Base-by-base conservation (phyloP, 2,888 invertebrate genomes). In the Theodoxus fluviatilis region DNA sequence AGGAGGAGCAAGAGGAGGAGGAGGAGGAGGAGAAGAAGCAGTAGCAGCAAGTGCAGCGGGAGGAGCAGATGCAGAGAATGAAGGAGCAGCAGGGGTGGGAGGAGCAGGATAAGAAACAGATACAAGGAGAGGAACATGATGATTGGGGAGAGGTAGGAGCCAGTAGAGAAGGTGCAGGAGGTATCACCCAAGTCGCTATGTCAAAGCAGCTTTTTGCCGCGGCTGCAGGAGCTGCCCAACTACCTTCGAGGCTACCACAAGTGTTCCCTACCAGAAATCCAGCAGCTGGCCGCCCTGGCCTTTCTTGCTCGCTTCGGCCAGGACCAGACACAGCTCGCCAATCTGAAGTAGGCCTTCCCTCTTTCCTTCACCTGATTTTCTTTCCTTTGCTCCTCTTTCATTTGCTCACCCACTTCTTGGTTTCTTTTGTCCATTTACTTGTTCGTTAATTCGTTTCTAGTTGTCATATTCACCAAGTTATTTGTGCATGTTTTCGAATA, bases 201-300 rank as follows among this genome's bases (percentile, higher is more conserved):
- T n/a, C 3, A 25, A n/a, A 6, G 12, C 3, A 3, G 12, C 25
- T 52, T n/a, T 43, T 4, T 40, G 12, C 18, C 15, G n/a, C n/a
- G 59, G 22, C 69, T 74, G 31, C 73, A 83, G 82, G 83, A 83
- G 72, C 65, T 82, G 57, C 80, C 81, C n/a, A 83, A 83, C 69
- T 83, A 78, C 66, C 73, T 82, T 0, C 79, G 81, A 3, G 82
- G 81, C 1, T 83, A 81, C 68, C 83, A 82, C 70, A 76, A 78
- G 49, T 77, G 78, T 68, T 69, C 77, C 1, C 70, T 73, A 0
- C 71, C 73, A 6, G 75, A 78, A 7, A 75, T 78, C 0, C 69
- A 75, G 7, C 75, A 73, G 31, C 67, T 83, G 18, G 79, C 80
- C 0, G 74, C 81, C 1, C 74, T 79, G 0, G 71, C 80, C 1